Evolutionary conservation across 1,140 invertebrate species (phyloP).

Genomic region (Planococcus citri): DNA sequence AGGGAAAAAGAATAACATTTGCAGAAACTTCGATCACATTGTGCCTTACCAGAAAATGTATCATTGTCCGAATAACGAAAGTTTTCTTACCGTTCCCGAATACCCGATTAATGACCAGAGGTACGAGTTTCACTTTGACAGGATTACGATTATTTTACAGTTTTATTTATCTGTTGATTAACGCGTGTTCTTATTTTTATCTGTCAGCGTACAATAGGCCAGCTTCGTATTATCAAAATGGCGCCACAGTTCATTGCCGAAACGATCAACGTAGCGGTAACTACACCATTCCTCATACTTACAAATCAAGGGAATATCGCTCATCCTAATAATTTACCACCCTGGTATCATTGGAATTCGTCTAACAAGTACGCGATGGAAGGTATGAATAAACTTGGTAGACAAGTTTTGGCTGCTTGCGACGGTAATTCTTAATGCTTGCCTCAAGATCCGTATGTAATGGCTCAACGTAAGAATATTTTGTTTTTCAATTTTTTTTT

Average conservation of each 20-base stretch:
- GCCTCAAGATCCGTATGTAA: not conserved
- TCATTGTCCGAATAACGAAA: not conserved
- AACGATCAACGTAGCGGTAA: too few species aligned
- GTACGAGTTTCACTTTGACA: not conserved
- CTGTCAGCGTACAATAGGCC: too few species aligned
- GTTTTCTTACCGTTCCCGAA: not conserved
- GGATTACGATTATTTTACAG: too few species aligned
- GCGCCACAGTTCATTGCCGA: too few species aligned
- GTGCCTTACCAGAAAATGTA: not conserved
- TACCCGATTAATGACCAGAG: not conserved
- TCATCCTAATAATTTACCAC: not conserved
- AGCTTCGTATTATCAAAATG: too few species aligned
- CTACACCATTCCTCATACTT: not conserved
- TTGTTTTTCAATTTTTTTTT: not conserved
- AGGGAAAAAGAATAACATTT: not conserved
- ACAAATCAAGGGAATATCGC: not conserved
- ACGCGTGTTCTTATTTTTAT: too few species aligned
- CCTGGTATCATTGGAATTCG: not conserved
- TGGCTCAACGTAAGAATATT: not conserved
- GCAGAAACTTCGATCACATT: not conserved
- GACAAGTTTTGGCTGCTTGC: not conserved
- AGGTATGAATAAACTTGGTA: not conserved
- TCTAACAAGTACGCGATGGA: not conserved
- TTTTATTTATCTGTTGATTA: not conserved
- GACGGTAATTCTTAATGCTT: not conserved